Conservation (phyloP, 2,113 vertebrate species). For the Clinocottus analis region DNA sequence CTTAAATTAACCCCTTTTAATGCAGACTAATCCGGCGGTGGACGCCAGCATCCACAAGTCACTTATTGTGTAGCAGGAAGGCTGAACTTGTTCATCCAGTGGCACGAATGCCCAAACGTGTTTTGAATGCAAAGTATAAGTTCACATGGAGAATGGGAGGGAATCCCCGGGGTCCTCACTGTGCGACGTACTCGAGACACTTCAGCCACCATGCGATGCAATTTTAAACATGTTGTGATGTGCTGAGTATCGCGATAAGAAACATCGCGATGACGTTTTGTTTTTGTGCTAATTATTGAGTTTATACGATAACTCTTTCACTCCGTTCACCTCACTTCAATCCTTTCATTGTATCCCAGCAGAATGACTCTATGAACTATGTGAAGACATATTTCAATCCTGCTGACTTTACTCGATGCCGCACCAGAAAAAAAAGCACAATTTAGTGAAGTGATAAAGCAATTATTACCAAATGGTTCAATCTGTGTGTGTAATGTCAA, state of each 20-base stretch:
- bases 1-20: constrained; percentile 40
- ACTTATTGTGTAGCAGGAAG: background rate
- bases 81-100: background rate
- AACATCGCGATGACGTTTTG: background rate
- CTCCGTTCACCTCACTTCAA: too few species aligned
- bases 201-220: background rate
- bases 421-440: too few species aligned
- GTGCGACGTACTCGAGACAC: background rate
- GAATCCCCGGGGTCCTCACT: background rate
- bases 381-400: too few species aligned
- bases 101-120: background rate
- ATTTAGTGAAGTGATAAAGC: too few species aligned
- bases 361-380: too few species aligned
- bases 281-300: background rate
- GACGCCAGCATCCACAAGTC: background rate
- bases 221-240: background rate
- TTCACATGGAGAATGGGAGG: background rate
- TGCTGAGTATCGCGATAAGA: background rate
- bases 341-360: too few species aligned
- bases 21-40: constrained; percentile 41
- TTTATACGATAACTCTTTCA: background rate
- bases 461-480: too few species aligned
- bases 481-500: too few species aligned
- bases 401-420: too few species aligned
- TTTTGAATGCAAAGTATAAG: background rate